Base-by-base conservation (phyloP, 2,113 vertebrate species). In the Brachypodius melanocephalos region DNA sequence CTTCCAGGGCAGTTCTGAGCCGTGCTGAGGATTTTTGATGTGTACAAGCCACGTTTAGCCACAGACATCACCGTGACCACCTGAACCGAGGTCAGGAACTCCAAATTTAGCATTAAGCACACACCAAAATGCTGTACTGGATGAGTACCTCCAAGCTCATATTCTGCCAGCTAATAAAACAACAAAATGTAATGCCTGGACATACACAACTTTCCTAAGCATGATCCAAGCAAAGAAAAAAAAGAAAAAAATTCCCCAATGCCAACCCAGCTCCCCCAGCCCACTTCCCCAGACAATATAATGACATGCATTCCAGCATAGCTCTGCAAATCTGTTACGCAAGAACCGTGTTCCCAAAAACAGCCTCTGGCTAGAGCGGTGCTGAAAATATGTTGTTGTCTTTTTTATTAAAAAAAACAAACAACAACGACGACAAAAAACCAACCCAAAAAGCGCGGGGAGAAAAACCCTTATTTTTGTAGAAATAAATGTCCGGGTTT, bases 401-500 rank as follows among this genome's bases (percentile, higher is more conserved):
- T 86, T 93, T 96, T 92, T 94, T 51, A 89, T 84, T 16, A 88
- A 72, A 15, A 82, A 20, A 38, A 93, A 92, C 95, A 94, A 43
- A 19, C 19, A 43, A 38, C 38, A 38, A 38, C 38, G 10, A 38
- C 38, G 10, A 38, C 38, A 38, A 38, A 38, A 38, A 38, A 38
- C 38, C 38, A 38, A 38, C 38, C 38, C 38, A 38, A 5, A 22
- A 14, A 20, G 3, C 20, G 32, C 3, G 36, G 58, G 49, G 62
- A 45, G 62, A 45, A 89, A 51, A 40, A 0, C 2, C 66, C 43
- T 93, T 95, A 88, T 96, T 96, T 97, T 96, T 96, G 75, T 94
- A 90, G 90, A 97, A 97, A 94, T 85, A 97, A 97, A 95, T 31
- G 66, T 36, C 80, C 96, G 95, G 85, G 62, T 96, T 98, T 97